phyloP scores from a whole-genome alignment of 2,888 invertebrate genomes.

The Tenthredo notha region DNA sequence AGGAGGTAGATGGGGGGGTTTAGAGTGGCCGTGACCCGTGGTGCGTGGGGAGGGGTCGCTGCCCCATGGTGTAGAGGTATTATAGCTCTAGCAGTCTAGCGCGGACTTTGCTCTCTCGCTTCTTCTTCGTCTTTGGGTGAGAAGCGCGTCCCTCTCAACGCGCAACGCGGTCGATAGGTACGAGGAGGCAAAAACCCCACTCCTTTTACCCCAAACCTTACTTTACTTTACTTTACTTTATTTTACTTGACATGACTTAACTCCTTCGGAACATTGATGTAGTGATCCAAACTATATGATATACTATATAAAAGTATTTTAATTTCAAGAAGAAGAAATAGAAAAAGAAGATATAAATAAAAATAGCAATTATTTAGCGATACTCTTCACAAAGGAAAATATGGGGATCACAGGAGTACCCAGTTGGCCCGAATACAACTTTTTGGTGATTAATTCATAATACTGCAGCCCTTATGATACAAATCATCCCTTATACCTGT shows the following conservation, averaged over 20 bases:
- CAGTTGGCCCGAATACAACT: conserved; percentile 63
- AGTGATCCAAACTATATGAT: background rate
- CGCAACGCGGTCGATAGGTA: conserved; percentile 66
- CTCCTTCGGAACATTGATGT: background rate
- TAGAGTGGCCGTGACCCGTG: conserved; percentile 76
- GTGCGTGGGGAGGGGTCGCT: conserved; percentile 72
- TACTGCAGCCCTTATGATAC: background rate
- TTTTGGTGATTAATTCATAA: conserved; percentile 57
- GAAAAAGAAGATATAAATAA: background rate
- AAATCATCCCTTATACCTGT: background rate
- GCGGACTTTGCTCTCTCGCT: conserved; percentile 51
- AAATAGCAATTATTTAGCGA: background rate
- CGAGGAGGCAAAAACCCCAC: conserved; percentile 61
- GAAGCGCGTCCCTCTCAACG: conserved; percentile 44
- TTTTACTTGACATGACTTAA: background rate
- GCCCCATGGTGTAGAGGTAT: conserved; percentile 62
- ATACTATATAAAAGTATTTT: background rate
- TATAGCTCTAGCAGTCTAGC: conserved; percentile 44
- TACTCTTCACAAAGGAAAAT: background rate
- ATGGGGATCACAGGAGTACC: conserved; percentile 62
- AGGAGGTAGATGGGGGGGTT: conserved; percentile 74
- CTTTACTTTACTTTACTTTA: conserved; percentile 55
- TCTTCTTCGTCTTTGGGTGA: conserved; percentile 34
- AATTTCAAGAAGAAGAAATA: background rate
- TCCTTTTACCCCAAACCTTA: conserved; percentile 66